A percentile compares a stretch with the other conserved stretches of the same genome.
Conservation (phyloP, 2,888 invertebrate genomes). For the Merodon equestris region DNA sequence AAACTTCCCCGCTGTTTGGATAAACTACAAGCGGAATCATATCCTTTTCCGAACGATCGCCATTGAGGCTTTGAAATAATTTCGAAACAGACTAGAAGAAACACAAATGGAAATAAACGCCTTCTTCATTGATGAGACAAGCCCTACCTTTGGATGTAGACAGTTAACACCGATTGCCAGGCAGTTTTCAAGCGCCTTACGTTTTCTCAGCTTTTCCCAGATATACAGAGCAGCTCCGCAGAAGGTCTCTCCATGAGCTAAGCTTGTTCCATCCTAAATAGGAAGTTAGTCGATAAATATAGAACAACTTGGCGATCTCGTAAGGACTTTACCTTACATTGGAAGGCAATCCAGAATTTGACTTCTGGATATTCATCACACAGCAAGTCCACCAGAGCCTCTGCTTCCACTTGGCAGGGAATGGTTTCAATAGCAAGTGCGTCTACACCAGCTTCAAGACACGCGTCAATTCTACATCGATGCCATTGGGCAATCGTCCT, state of each 20-base stretch:
- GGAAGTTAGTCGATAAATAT: slow-evolving; percentile 1
- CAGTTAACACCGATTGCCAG: slow-evolving; percentile 95
- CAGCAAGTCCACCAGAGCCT: slow-evolving; percentile 88
- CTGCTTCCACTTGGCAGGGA: slow-evolving; percentile 91
- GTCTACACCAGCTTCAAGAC: slow-evolving; percentile 90
- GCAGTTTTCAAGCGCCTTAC: slow-evolving; percentile 83
- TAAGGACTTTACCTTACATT: slow-evolving; percentile 84
- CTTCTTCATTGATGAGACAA: too few relatives aligned
- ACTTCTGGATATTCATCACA: slow-evolving; percentile 86
- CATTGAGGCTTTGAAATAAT: slow-evolving; percentile 82
- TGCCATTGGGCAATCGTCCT: slow-evolving; percentile 91
- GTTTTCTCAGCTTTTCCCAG: slow-evolving; percentile 81
- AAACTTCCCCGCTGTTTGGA: slow-evolving; percentile 89
- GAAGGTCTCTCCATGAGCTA: slow-evolving; percentile 90
- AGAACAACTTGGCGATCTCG: not conserved
- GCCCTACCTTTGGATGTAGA: slow-evolving; percentile 83
- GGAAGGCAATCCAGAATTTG: slow-evolving; percentile 93
- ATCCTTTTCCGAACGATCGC: slow-evolving; percentile 77
- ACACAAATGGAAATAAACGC: too few relatives aligned
- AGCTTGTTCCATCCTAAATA: slow-evolving; percentile 81
- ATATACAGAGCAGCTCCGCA: slow-evolving; percentile 85
- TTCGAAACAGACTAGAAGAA: slow-evolving; percentile 81
- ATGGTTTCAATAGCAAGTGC: slow-evolving; percentile 94
- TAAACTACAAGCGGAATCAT: slow-evolving; percentile 90
- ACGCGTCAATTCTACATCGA: slow-evolving; percentile 87